Conservation (phyloP, 2,888 invertebrate species). For the Nemoura dubitans region DNA sequence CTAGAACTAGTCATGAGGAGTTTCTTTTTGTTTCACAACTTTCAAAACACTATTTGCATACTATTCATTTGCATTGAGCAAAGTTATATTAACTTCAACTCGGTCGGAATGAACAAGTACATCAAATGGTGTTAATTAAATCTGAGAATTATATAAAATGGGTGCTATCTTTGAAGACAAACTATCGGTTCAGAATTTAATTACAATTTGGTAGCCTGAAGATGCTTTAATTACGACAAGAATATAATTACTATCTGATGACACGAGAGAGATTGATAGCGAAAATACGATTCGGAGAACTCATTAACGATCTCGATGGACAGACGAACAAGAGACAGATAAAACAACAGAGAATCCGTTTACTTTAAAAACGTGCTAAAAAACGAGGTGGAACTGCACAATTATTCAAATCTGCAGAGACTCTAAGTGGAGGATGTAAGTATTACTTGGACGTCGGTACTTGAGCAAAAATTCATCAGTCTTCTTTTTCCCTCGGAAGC, state of each 20-base stretch:
- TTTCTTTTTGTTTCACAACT: not conserved
- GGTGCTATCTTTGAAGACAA: not conserved
- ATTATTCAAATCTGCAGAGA: not conserved
- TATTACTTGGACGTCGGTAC: not conserved
- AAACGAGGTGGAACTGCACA: not conserved
- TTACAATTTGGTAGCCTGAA: not conserved
- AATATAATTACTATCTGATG: not conserved
- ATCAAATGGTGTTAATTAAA: not conserved
- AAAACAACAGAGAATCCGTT: not conserved
- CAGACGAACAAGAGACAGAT: not conserved
- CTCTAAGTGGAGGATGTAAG: not conserved
- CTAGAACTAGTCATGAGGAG: not conserved
- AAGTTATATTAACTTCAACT: slow-evolving; percentile 1
- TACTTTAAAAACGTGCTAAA: not conserved
- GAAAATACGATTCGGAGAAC: not conserved
- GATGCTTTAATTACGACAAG: not conserved
- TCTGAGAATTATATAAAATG: not conserved
- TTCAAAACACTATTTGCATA: not conserved
- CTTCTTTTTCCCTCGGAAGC: slow-evolving; percentile 17
- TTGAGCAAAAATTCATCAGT: not conserved
- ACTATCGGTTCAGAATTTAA: not conserved
- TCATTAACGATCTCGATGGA: not conserved
- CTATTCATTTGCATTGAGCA: not conserved
- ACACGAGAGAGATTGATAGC: not conserved
- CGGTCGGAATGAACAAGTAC: not conserved